These are phyloP conservation scores for Actinia equina DNA, from an alignment of 64 coral and sea anemone species.

Conservation along the genomic window DNA sequence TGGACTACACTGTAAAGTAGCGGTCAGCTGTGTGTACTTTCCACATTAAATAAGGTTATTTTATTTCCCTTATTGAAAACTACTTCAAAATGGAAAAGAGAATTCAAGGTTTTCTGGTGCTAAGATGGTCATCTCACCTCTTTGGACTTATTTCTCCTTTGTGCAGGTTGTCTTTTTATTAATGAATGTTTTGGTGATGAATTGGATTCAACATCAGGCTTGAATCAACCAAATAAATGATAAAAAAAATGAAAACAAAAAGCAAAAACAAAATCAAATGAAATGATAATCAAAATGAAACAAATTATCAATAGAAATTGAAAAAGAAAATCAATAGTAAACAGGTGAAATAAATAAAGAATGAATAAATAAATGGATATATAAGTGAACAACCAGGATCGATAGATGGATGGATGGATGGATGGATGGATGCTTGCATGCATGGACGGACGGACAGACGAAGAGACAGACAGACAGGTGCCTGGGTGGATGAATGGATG, in stretches of 20 bases:
- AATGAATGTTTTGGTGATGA: constrained; percentile 3
- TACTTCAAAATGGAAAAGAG: too few relatives aligned
- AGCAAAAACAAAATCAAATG: neutral
- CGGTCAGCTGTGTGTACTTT: too few relatives aligned
- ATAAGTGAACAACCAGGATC: neutral
- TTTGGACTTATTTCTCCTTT: constrained; percentile 1
- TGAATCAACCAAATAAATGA: neutral
- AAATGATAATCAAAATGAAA: neutral
- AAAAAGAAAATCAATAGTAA: neutral
- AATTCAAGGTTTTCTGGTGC: neutral
- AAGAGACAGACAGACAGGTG: neutral
- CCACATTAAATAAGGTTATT: too few relatives aligned
- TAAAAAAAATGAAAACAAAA: constrained; percentile 3
- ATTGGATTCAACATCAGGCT: constrained; percentile 10
- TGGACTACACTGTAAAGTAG: too few relatives aligned
- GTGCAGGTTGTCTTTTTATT: constrained; percentile 14
- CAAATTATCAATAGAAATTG: neutral
- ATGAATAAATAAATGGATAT: neutral
- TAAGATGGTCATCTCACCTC: neutral
- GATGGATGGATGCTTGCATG: neutral
- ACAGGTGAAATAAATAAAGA: neutral
- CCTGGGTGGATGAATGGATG: neutral
- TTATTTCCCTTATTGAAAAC: too few relatives aligned
- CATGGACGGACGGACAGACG: neutral
- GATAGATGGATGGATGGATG: neutral